A percentile compares a stretch with the other conserved stretches of the same genome.
These are phyloP conservation scores for Rhyzopertha dominica DNA, from an alignment of 1,140 invertebrate genomes.

Conservation along the genomic window DNA sequence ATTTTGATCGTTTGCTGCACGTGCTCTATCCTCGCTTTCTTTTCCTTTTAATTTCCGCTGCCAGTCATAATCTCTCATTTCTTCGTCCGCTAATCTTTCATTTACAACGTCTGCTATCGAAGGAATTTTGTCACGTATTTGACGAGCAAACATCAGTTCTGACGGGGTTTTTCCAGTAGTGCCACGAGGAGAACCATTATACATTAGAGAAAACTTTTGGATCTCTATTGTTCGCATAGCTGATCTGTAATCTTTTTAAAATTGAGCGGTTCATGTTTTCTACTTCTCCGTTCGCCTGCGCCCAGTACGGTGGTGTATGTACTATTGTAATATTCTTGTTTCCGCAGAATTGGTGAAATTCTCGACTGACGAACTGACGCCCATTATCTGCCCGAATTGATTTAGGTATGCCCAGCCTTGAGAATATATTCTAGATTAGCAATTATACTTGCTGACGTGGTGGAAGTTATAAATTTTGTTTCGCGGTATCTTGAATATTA, in stretches of 20 bases:
- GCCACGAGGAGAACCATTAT: constrained; percentile 36
- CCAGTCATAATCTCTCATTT: no score
- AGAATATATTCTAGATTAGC: constrained; percentile 18
- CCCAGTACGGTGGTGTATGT: constrained; percentile 27
- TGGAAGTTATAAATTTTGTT: no score
- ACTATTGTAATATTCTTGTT: constrained; percentile 18
- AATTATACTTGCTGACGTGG: constrained; percentile 9
- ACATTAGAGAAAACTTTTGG: constrained; percentile 36
- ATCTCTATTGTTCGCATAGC: constrained; percentile 18
- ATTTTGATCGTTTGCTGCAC: no score
- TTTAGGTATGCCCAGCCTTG: constrained; percentile 17
- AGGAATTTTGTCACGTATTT: constrained; percentile 35
- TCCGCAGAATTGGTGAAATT: constrained; percentile 28
- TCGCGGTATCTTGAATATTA: no score
- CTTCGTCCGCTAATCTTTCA: no score
- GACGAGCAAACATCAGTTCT: constrained; percentile 37
- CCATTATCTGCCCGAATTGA: constrained; percentile 33
- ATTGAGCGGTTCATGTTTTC: constrained; percentile 39
- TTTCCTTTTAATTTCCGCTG: no score
- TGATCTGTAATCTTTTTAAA: constrained; percentile 27
- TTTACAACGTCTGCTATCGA: constrained; percentile 14
- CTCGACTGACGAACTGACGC: constrained; percentile 25
- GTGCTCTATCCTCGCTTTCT: no score
- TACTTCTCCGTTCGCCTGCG: constrained; percentile 38
- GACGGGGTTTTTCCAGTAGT: constrained; percentile 39